Percentiles rank a stretch among this genome's conserved stretches.
phyloP scores from a whole-genome alignment of 2,113 vertebrate species.

The Muntiacus reevesi region DNA sequence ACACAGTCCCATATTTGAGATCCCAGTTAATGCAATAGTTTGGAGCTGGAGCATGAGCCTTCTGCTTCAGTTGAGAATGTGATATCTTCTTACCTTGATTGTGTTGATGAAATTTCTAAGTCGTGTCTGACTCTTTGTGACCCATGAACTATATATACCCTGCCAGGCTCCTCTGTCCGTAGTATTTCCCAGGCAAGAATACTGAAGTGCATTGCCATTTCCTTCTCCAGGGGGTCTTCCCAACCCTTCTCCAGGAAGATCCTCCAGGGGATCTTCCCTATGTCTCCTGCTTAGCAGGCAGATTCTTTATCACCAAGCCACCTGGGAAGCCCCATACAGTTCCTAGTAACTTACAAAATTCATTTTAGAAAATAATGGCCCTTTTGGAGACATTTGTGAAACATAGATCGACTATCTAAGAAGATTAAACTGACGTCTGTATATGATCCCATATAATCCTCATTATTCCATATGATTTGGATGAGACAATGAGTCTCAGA shows the following conservation, averaged over 20 bases:
- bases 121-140: neutral
- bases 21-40: neutral
- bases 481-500: neutral
- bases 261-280: neutral
- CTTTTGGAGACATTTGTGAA: neutral
- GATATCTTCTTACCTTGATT: neutral
- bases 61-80: neutral
- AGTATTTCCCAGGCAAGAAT: neutral
- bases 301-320: neutral
- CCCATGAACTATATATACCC: neutral
- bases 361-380: neutral
- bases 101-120: neutral
- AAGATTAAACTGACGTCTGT: neutral
- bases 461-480: neutral
- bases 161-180: neutral
- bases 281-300: neutral
- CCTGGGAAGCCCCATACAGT: neutral
- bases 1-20: neutral
- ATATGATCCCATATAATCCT: neutral
- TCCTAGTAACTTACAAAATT: neutral
- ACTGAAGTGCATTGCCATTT: neutral
- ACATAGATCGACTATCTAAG: neutral
- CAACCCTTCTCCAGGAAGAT: neutral
- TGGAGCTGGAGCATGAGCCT: neutral
- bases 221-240: neutral